Evolutionary conservation across 2,113 vertebrate genomes (phyloP).

Genomic region (Eurypyga helias): DNA sequence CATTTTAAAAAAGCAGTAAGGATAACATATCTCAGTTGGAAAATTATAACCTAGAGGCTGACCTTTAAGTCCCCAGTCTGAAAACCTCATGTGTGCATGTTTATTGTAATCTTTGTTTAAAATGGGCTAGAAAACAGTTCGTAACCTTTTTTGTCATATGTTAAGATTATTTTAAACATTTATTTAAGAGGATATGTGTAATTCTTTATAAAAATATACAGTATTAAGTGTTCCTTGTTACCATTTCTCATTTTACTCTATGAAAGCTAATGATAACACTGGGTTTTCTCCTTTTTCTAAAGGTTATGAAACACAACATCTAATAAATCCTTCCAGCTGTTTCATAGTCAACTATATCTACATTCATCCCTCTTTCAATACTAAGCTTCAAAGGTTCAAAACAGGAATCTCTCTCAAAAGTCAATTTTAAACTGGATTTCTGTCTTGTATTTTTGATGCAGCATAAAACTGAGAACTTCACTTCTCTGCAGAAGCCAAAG

Average conservation of each 20-base stretch:
- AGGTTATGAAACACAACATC: neutral
- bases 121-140: neutral
- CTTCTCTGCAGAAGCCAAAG: neutral
- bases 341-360: neutral
- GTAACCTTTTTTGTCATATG: neutral
- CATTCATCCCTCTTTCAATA: neutral
- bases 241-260: neutral
- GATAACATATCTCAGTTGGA: fast-evolving
- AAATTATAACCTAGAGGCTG: neutral
- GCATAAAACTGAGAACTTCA: neutral
- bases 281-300: neutral
- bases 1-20: neutral
- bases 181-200: neutral
- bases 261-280: neutral
- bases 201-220: neutral
- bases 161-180: neutral
- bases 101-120: neutral
- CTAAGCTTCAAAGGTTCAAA: neutral
- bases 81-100: neutral
- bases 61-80: neutral
- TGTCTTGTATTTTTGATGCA: neutral
- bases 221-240: neutral
- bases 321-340: neutral
- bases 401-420: neutral
- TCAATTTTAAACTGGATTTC: neutral